Evolutionary conservation across 2,797 vertebrate genomes (phyloP), one percentile per base, ranked within the genome.

Genomic region (Argyrosomus regius): DNA sequence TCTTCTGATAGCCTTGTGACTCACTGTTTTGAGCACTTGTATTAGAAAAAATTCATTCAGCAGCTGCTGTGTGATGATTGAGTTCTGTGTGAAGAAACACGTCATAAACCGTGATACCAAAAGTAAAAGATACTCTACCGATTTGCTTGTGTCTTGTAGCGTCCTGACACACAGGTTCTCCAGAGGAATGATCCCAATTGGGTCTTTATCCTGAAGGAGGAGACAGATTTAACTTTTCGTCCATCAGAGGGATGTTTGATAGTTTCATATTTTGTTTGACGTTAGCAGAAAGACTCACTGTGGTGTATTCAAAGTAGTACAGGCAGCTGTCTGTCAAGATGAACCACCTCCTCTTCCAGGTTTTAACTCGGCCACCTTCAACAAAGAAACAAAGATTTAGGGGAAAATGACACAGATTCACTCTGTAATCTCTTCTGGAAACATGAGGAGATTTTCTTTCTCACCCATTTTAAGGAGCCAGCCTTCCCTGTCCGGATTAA

Each of bases 311-410:
- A 59, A 99, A 99, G 93, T 99, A 99, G 89, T 99, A 99, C 17
- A 99, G 93, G 88, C 98, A 99, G 93, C 95, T 97, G 89, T 98
- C 97, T 0, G 98, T 99, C 92, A 99, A 84, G 87, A 99, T 99
- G 88, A 99, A 99, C 98, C 98, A 99, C 57, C 98, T 96, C 26
- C 98, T 95, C 77, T 98, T 99, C 98, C 98, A 99, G 0, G 98
- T 99, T 91, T 99, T 99, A 76, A 99, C 95, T 2, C 97, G 95
- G n/a, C 98, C 98, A 26, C 98, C 98, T 99, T 85, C 8, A 73
- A 64, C 20, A 16, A 17, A 59, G 9, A 68, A 24, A 39, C 7
- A 52, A 12, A 17, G 6, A 4, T 0, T 22, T 12, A 52, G 9
- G 11, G 3, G 8, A 3, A 46, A 17, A 0, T 7, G 14, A 5